phyloP scores from a whole-genome alignment of 2,797 vertebrate species.

The Brachyrhaphis roseni region DNA sequence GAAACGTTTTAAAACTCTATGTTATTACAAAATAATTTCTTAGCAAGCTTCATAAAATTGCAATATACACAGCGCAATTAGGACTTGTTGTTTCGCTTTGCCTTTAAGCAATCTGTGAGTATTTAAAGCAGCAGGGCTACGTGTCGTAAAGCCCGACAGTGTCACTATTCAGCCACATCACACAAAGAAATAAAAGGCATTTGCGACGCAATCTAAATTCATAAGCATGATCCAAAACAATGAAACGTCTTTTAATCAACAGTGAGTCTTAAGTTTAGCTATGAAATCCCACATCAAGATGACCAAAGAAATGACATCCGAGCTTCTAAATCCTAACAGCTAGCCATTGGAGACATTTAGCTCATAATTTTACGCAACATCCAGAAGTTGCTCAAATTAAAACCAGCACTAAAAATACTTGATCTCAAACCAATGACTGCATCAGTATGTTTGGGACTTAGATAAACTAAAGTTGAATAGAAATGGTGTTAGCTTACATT shows the following conservation, averaged over 20 bases:
- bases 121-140: constrained; percentile 3
- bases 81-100: background rate
- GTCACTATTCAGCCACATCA: constrained; percentile 4
- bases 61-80: background rate
- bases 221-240: background rate
- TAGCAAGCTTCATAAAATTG: background rate
- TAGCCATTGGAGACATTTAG: background rate
- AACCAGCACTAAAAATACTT: background rate
- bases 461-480: background rate
- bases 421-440: background rate
- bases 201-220: background rate
- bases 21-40: background rate
- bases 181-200: constrained; percentile 6
- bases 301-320: background rate
- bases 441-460: background rate
- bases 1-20: background rate
- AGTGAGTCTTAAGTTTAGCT: background rate
- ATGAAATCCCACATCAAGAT: constrained; percentile 5
- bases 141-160: background rate
- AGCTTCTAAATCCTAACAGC: background rate
- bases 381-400: background rate
- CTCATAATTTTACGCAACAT: background rate
- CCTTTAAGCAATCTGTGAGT: background rate
- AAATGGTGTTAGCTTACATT: background rate
- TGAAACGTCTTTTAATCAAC: background rate